Conservation (phyloP, 2,888 invertebrate species). For the Microdon myrmicae region DNA sequence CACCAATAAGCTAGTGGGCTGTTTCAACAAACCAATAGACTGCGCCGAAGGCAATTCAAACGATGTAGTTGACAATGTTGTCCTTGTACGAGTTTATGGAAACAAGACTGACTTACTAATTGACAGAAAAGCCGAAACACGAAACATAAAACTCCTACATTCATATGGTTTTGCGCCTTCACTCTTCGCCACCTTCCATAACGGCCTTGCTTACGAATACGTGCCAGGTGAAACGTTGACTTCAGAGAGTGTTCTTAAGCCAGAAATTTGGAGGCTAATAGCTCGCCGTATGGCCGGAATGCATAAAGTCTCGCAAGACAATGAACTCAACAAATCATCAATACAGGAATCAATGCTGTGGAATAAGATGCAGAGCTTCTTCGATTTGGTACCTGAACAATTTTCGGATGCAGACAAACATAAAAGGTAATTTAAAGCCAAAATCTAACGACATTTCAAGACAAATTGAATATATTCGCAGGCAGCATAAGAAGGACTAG, state of each 20-base stretch:
- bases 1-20: slow-evolving; percentile 90
- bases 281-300: slow-evolving; percentile 86
- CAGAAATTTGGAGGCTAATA: slow-evolving; percentile 77
- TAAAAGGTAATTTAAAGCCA: slow-evolving; percentile 70
- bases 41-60: slow-evolving; percentile 44
- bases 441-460: slow-evolving; percentile 48
- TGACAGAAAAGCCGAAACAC: slow-evolving; percentile 85
- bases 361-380: slow-evolving; percentile 79
- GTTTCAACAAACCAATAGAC: slow-evolving; percentile 67
- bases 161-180: slow-evolving; percentile 83
- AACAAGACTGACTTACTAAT: slow-evolving; percentile 92
- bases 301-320: slow-evolving; percentile 72
- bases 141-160: slow-evolving; percentile 73
- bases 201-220: slow-evolving; percentile 92
- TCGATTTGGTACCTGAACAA: slow-evolving; percentile 77
- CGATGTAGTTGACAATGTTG: slow-evolving; percentile 70
- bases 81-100: slow-evolving; percentile 91
- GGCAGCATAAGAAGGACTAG: slow-evolving; percentile 51
- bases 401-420: slow-evolving; percentile 77
- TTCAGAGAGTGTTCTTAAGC: slow-evolving; percentile 72
- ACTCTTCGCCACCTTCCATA: slow-evolving; percentile 89
- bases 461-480: slow-evolving; percentile 50
- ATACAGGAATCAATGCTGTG: slow-evolving; percentile 76
- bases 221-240: slow-evolving; percentile 84
- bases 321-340: slow-evolving; percentile 52